Base-by-base conservation (phyloP, 2,888 invertebrate genomes). In the Lamproptera curius region DNA sequence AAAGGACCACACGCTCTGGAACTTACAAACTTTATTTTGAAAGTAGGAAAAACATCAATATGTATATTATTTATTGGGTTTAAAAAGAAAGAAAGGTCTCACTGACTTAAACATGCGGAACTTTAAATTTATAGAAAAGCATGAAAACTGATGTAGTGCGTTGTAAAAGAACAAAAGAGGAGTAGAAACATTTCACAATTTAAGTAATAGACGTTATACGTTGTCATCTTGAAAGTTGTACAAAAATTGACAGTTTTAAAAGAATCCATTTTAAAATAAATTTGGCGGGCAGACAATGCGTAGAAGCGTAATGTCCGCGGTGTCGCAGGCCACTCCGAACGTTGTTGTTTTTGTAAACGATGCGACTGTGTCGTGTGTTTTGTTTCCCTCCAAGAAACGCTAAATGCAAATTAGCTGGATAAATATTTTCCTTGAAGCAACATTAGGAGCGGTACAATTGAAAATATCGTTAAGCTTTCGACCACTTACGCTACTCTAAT, bases 371-470 rank as follows among this genome's bases (percentile, higher is more conserved):
- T 82, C 70, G 79, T 75, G 73, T 83, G 84, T 80, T 78, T 76
- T 79, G 70, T 77, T 82, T 81, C 84, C 70, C 68, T 57, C 59
- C 58, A 61, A 70, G 76, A 78, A 79, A 79, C 65, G 75, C 70
- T 76, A 67, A 77, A 82, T 81, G 81, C 81, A 76, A 86, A 86
- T 87, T 86, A 87, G 85, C 76, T 83, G 76, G 65, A 73, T 63
- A 76, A 87, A 87, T 79, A 86, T 87, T 86, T 77, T 62, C 67
- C 71, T 86, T 82, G 76, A 82, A 78, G 69, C 73, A 79, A 70
- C 73, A 64, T 60, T 60, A 67, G 58, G 70, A 71, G 66, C 57
- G 72, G 73, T 76, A 78, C 72, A 76, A 65, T 71, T 72, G 66
- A 69, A 64, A 72, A 65, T 73, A 67, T 71, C 63, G 58, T 59